phyloP scores from a whole-genome alignment of 2,797 vertebrate species.

The Halcyon chelicuti region DNA sequence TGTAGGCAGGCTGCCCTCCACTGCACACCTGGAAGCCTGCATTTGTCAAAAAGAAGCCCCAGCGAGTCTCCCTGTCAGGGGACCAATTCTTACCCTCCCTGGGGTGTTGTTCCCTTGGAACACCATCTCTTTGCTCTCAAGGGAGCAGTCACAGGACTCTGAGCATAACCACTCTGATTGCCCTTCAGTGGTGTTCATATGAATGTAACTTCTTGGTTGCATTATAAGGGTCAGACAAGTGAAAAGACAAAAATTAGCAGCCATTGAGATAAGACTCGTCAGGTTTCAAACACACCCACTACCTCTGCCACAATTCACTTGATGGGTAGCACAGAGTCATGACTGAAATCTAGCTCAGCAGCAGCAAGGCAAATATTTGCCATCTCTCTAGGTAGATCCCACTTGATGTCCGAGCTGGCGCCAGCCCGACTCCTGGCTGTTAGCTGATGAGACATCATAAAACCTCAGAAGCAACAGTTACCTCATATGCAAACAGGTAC shows the following conservation, averaged over 20 bases:
- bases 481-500: neutral
- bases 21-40: neutral
- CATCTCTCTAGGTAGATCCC: neutral
- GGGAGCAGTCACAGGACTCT: neutral
- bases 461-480: slow-evolving; percentile 1
- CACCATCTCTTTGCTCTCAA: neutral
- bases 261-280: neutral
- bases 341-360: neutral
- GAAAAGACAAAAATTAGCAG: neutral
- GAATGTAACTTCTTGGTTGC: neutral
- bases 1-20: neutral
- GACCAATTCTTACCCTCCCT: fast-evolving
- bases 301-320: neutral
- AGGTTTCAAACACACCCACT: neutral
- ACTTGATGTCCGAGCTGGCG: neutral
- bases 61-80: fast-evolving
- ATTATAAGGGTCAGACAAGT: neutral
- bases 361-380: slow-evolving; percentile 54
- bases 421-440: neutral
- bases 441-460: neutral
- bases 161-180: neutral
- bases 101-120: fast-evolving
- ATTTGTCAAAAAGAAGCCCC: neutral
- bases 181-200: fast-evolving
- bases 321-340: neutral